These are phyloP conservation scores for Trididemnum miniatum DNA, from an alignment of 23 tunicate species.

Conservation along the genomic window DNA sequence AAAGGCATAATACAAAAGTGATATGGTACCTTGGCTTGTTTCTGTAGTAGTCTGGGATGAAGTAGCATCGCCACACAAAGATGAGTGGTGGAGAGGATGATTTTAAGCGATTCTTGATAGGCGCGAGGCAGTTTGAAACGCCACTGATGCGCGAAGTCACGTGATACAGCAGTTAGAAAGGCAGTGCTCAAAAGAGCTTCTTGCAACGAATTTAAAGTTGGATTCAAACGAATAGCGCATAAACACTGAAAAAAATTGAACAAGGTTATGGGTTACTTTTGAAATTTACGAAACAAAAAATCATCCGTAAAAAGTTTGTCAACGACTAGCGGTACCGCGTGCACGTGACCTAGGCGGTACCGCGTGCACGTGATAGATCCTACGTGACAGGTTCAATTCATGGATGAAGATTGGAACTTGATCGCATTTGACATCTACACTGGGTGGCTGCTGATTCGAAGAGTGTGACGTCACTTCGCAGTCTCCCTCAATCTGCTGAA, in stretches of 20 bases:
- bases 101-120: conserved; percentile 27
- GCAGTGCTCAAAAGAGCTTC: conserved; percentile 61
- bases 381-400: too few species aligned
- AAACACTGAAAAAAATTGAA: conserved; percentile 49
- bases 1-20: background rate
- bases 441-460: too few species aligned
- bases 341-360: too few species aligned
- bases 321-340: too few species aligned
- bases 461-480: too few species aligned
- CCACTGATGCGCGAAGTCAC: conserved; percentile 59
- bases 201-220: conserved; percentile 27
- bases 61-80: conserved; percentile 73
- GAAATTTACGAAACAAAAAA: too few species aligned
- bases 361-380: too few species aligned
- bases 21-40: conserved; percentile 45
- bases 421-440: too few species aligned
- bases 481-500: too few species aligned
- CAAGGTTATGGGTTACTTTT: too few species aligned
- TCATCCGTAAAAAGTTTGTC: too few species aligned
- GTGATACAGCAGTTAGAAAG: conserved; percentile 37
- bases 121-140: conserved; percentile 54
- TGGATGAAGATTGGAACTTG: too few species aligned
- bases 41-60: conserved; percentile 73
- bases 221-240: conserved; percentile 43
- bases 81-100: conserved; percentile 53